These are phyloP conservation scores for Pterocles gutturalis DNA, from an alignment of 2,113 vertebrate species.

Conservation along the genomic window DNA sequence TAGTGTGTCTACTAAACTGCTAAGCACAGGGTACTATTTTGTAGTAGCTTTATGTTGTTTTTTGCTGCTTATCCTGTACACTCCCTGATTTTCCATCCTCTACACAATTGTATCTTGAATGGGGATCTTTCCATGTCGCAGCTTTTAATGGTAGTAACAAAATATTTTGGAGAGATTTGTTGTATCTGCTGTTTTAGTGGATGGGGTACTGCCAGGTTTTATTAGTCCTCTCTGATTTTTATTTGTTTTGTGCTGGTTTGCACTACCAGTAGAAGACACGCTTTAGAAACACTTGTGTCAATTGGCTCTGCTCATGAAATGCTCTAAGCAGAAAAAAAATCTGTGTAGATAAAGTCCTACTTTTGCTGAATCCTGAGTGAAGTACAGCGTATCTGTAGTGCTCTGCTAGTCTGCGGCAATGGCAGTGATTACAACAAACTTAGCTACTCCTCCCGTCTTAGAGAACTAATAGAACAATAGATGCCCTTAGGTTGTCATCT, in stretches of 20 bases:
- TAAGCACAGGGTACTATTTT: neutral
- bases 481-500: neutral
- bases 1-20: neutral
- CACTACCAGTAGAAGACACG: neutral
- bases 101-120: neutral
- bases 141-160: neutral
- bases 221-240: neutral
- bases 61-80: neutral
- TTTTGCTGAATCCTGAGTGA: neutral
- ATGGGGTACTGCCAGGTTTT: neutral
- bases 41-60: neutral
- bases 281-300: neutral
- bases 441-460: neutral
- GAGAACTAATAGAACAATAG: slow-evolving; percentile 22
- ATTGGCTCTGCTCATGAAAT: neutral
- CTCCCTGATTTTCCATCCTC: neutral
- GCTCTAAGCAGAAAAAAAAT: neutral
- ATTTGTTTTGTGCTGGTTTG: neutral
- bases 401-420: neutral
- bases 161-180: neutral
- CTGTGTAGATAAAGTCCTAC: neutral
- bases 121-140: neutral
- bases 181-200: neutral
- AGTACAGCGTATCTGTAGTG: neutral
- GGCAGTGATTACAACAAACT: neutral